These are phyloP conservation scores for Ciconia stormi DNA, from an alignment of 2,113 vertebrate genomes.

Conservation along the genomic window DNA sequence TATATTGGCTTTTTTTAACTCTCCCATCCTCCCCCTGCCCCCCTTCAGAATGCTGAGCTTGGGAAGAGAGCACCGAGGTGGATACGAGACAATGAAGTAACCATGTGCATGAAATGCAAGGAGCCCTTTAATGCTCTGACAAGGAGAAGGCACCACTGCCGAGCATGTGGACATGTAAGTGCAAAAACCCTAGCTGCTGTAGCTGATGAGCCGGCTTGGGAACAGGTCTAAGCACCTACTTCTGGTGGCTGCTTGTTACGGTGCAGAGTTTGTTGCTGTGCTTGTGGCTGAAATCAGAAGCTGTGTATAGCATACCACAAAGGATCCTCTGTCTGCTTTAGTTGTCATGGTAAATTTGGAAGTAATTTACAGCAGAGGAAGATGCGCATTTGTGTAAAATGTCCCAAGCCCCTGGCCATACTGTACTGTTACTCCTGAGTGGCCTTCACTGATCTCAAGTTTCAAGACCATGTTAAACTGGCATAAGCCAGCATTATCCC, in stretches of 20 bases:
- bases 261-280: neutral
- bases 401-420: neutral
- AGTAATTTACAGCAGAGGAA: neutral
- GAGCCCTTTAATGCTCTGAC: constrained; percentile 93
- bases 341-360: neutral
- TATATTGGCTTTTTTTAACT: neutral
- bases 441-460: neutral
- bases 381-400: fast-evolving
- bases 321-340: neutral
- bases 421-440: neutral
- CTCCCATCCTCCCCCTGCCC: neutral
- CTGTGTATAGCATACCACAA: neutral
- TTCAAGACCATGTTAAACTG: neutral
- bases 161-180: constrained; percentile 92
- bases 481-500: neutral
- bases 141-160: constrained; percentile 91
- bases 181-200: neutral
- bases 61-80: constrained; percentile 93
- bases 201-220: neutral
- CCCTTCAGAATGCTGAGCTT: constrained; percentile 86
- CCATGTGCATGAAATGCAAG: constrained; percentile 98
- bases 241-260: neutral
- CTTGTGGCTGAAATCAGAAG: neutral
- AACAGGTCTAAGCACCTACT: neutral
- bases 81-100: constrained; percentile 97